Percentiles rank a stretch among this genome's conserved stretches.
phyloP scores from a whole-genome alignment of 1,140 invertebrate species.

The Zaprionus africanus region DNA sequence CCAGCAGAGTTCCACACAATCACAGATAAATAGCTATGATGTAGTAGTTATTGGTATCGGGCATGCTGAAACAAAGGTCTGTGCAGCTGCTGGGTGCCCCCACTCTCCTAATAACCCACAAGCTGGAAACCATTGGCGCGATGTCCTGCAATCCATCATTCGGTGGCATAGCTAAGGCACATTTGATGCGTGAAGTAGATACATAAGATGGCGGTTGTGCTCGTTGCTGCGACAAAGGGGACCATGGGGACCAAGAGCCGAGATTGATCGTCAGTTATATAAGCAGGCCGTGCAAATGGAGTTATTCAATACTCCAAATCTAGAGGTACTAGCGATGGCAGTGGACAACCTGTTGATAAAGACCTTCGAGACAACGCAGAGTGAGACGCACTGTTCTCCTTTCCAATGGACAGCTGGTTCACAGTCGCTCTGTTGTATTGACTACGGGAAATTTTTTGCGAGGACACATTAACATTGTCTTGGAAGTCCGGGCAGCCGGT shows the following conservation, averaged over 20 bases:
- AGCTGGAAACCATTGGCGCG: constrained; percentile 94
- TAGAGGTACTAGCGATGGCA: constrained; percentile 89
- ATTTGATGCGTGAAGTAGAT: constrained; percentile 96
- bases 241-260: constrained; percentile 95
- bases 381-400: constrained; percentile 56
- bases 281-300: constrained; percentile 93
- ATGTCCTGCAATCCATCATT: constrained; percentile 99
- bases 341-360: constrained; percentile 93
- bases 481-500: constrained; percentile 92
- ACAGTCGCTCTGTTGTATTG: constrained; percentile 90
- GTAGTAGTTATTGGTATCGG: constrained; percentile 95
- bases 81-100: constrained; percentile 92
- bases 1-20: background rate
- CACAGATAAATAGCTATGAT: constrained; percentile 85
- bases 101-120: constrained; percentile 96
- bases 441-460: constrained; percentile 98
- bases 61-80: constrained; percentile 96
- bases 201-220: constrained; percentile 95
- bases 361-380: constrained; percentile 27
- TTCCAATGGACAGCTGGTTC: constrained; percentile 87
- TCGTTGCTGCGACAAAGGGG: constrained; percentile 92
- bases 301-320: constrained; percentile 88
- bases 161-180: constrained; percentile 97
- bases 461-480: constrained; percentile 94
- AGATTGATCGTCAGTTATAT: constrained; percentile 95